Evolutionary conservation across 1,140 invertebrate genomes (phyloP), one percentile per base, ranked within the genome.

Genomic region (Monochamus saltuarius): DNA sequence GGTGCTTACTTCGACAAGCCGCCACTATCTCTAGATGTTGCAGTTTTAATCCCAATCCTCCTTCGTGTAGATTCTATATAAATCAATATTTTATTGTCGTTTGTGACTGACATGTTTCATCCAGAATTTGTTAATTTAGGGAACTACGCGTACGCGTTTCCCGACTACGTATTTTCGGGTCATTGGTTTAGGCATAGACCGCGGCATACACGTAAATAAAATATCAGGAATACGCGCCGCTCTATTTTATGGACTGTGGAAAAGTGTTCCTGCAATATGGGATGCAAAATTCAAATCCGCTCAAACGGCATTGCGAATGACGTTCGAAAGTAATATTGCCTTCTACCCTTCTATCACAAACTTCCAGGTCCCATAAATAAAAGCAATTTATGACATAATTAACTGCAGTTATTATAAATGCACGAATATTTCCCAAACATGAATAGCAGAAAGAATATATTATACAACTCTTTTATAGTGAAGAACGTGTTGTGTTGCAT

Each of bases 161-260:
- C 65, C 62, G 62, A 67, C 67, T 56, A 61, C 62, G 63, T 65
- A 73, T 72, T 67, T 70, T 67, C 67, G 70, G 70, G 67, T 72
- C 70, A 71, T 69, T 72, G 69, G 64, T 70, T 72, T 64, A 64
- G 62, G 59, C 69, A 68, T 66, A 64, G 62, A 52, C 50, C 56
- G 59, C 54, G 68, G 69, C 70, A 69, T 69, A 74, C 6, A 29
- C 22, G 22, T 71, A 68, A 72, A 74, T 74, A 74, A 74, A 74
- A 74, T 74, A 71, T 73, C 61, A 74, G 66, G 56, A 54, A 47
- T 57, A 42, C 42, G 58, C 13, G 56, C 62, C 63, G 69, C 72
- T 73, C 62, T 62, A 70, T 61, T 74, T 74, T 74, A 74, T 72
- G 69, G 66, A 61, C 69, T 73, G 69, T 69, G 65, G 67, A 72